phyloP scores from a whole-genome alignment of 2,797 vertebrate genomes.

The Triplophysa yarkandensis region DNA sequence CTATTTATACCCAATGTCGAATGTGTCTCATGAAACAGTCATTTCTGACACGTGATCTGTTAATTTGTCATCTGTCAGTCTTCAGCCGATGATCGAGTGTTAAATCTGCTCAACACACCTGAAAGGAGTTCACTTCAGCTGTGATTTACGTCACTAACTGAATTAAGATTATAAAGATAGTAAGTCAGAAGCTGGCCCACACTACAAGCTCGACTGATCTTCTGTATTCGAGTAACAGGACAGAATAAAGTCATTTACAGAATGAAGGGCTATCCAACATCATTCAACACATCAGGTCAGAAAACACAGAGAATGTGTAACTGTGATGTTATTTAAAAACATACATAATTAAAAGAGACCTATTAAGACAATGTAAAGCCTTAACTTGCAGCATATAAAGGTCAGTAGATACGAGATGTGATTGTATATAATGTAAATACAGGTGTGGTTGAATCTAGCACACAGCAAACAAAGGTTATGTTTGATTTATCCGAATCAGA shows the following conservation, averaged over 20 bases:
- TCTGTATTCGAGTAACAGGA: not conserved
- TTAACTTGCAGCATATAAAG: not conserved
- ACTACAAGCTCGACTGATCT: slow-evolving; percentile 13
- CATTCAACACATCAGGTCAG: not conserved
- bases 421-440: not conserved
- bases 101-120: slow-evolving; percentile 10
- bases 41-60: not conserved
- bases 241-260: slow-evolving; percentile 24
- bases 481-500: not conserved
- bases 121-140: not conserved
- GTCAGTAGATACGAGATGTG: not conserved
- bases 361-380: too few species aligned
- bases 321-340: not conserved
- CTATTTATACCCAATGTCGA: not conserved
- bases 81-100: not conserved
- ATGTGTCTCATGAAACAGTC: not conserved
- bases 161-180: slow-evolving; percentile 26
- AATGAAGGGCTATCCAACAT: not conserved
- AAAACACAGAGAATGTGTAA: not conserved
- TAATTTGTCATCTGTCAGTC: slow-evolving; percentile 1
- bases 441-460: not conserved
- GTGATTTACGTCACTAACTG: slow-evolving; percentile 32
- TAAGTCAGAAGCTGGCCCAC: not conserved
- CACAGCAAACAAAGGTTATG: not conserved
- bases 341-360: not conserved